Evolutionary conservation across 2,888 invertebrate genomes (phyloP), one percentile per base, ranked within the genome.

Genomic region (Acanthosoma haemorrhoidale): DNA sequence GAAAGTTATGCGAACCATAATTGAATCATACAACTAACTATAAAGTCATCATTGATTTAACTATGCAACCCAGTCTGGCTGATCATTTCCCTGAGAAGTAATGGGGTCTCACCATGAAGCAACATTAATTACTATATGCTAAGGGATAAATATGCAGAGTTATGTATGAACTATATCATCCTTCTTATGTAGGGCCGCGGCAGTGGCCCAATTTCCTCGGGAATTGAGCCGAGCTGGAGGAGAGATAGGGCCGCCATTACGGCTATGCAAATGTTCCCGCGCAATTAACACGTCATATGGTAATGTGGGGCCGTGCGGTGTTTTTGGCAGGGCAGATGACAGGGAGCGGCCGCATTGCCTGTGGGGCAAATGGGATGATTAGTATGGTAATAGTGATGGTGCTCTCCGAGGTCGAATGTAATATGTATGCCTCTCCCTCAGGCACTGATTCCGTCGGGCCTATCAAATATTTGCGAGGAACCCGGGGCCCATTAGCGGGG

Each of bases 201-300:
- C 21, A 51, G 25, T 3, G 51, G 51, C 29, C 51, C 51, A 25
- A 51, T 51, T 51, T 25, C 51, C 51, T 51, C n/a, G 29, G 51
- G 51, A 25, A 51, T 51, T 16, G 51, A n/a, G 25, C n/a, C 8
- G n/a, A 29, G 25, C 11, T 38, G 38, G 6, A n/a, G n/a, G 38
- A 11, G 38, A 16, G 25, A n/a, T n/a, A n/a, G 16, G 25, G n/a
- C n/a, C 6, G 32, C 34, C 59, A 59, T 59, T 59, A 59, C 71
- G 16, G 29, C 61, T 57, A 71, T 71, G 71, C 71, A 71, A 71
- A 71, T 71, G 68, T 61, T 60, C 61, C 61, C 71, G 61, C 51
- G 71, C 68, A 68, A 71, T 71, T 71, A 71, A 68, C 68, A 71
- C 71, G 71, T 71, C 71, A 71, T 71, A 71, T 71, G 68, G 68